These are phyloP conservation scores for Candoia aspera DNA, from an alignment of 2,113 vertebrate species.

Conservation along the genomic window DNA sequence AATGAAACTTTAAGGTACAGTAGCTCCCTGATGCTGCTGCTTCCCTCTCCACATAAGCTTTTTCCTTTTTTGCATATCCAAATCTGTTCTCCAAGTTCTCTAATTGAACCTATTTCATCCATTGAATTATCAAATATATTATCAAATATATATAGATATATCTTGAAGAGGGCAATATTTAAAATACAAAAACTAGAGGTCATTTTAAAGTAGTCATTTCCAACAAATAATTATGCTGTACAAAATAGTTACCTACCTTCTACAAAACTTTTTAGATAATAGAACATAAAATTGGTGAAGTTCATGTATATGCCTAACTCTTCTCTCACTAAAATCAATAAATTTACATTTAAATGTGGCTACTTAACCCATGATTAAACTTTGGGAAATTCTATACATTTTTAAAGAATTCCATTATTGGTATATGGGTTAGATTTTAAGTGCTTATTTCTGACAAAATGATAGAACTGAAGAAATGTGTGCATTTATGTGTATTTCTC, in stretches of 20 bases:
- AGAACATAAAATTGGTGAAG: not conserved
- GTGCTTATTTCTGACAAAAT: not conserved
- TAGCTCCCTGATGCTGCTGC: constrained; percentile 6
- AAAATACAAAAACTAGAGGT: constrained; percentile 14
- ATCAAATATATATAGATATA: not conserved
- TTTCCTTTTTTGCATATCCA: not conserved
- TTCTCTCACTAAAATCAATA: not conserved
- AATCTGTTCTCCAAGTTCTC: not conserved
- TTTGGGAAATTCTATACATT: not conserved
- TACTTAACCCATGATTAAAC: not conserved
- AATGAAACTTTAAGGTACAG: not conserved
- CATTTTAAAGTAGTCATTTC: not conserved
- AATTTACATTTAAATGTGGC: not conserved
- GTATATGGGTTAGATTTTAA: not conserved
- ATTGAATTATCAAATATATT: not conserved
- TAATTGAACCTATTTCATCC: constrained; percentile 27
- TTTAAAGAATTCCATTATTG: not conserved
- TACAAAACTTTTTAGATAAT: not conserved
- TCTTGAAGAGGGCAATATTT: constrained; percentile 24
- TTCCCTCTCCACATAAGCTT: not conserved
- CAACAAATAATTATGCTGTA: not conserved
- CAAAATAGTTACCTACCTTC: not conserved
- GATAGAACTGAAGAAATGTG: not conserved
- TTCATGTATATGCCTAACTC: not conserved
- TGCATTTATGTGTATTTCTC: not conserved